Conservation (phyloP, 2,888 invertebrate species). For the Ommatoiulus sabulosus region DNA sequence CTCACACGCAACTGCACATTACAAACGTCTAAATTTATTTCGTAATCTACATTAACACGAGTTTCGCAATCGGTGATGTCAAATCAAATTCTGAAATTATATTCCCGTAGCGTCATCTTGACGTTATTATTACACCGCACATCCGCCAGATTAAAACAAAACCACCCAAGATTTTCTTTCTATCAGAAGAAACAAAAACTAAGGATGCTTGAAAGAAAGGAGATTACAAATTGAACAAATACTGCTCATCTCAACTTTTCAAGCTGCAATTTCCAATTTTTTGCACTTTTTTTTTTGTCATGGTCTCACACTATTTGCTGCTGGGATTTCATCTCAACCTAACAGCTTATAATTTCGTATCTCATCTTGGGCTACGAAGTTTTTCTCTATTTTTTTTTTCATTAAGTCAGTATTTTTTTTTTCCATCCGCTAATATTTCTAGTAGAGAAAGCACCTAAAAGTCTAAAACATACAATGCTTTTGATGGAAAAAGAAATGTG, state of each 20-base stretch:
- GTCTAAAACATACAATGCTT: background rate
- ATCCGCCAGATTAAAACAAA: too few species aligned
- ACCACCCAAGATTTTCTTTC: too few species aligned
- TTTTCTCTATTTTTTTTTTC: background rate
- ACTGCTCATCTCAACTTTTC: background rate
- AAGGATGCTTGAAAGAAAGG: too few species aligned
- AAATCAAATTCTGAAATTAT: too few species aligned
- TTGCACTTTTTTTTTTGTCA: background rate
- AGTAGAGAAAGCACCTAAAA: background rate
- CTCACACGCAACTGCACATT: too few species aligned
- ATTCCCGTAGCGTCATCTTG: too few species aligned
- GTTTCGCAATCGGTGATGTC: too few species aligned
- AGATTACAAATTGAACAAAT: background rate
- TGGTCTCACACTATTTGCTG: constrained; percentile 14
- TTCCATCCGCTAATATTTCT: constrained; percentile 8
- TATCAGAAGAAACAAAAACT: too few species aligned
- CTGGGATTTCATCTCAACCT: constrained; percentile 11
- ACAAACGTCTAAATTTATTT: too few species aligned
- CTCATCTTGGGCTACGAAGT: constrained; percentile 20
- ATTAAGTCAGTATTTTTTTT: background rate
- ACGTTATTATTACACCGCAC: too few species aligned
- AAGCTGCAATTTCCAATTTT: background rate
- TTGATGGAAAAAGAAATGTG: background rate
- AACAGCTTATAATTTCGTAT: constrained; percentile 7
- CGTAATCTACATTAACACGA: too few species aligned